Percentiles rank a stretch among this genome's conserved stretches.
Evolutionary conservation across 2,888 invertebrate species (phyloP).

Genomic region (Andrena dorsata): DNA sequence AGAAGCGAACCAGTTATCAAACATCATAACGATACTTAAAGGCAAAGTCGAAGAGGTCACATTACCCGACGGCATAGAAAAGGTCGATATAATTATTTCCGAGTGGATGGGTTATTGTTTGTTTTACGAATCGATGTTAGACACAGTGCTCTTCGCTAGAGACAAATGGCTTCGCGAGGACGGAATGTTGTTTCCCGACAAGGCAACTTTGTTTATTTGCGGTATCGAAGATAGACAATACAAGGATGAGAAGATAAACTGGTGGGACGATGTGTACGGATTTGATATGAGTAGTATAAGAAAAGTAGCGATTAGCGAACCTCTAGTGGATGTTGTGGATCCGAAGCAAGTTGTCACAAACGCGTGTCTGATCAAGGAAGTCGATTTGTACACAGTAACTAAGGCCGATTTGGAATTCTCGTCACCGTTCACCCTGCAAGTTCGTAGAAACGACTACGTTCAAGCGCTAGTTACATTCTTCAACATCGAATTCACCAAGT

Average conservation of each 20-base stretch:
- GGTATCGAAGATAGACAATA: conserved; percentile 99
- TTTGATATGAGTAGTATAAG: conserved; percentile 99
- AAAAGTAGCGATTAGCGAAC: conserved; percentile 98
- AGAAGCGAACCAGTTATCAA: conserved; percentile 92
- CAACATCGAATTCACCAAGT: conserved; percentile 99
- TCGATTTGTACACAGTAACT: conserved; percentile 99
- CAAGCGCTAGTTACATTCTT: conserved; percentile 99
- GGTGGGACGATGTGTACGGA: conserved; percentile 99
- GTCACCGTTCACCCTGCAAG: conserved; percentile 93
- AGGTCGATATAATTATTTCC: conserved; percentile 96
- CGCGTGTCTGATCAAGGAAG: conserved; percentile 97
- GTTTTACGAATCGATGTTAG: conserved; percentile 99
- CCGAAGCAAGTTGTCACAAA: conserved; percentile 99
- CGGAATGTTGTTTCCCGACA: conserved; percentile 97
- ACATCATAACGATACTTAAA: conserved; percentile 93
- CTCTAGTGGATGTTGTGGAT: conserved; percentile 99
- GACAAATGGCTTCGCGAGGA: conserved; percentile 98
- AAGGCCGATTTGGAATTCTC: conserved; percentile 97
- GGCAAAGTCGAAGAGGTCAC: conserved; percentile 98
- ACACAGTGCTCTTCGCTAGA: conserved; percentile 98
- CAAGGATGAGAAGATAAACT: conserved; percentile 99
- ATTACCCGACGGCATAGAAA: conserved; percentile 94
- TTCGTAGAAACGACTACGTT: conserved; percentile 97
- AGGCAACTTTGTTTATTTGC: conserved; percentile 97
- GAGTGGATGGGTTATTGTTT: conserved; percentile 95